A percentile compares a stretch with the other conserved stretches of the same genome.
Conservation (phyloP, 1,140 invertebrate species). For the Orussus abietinus region DNA sequence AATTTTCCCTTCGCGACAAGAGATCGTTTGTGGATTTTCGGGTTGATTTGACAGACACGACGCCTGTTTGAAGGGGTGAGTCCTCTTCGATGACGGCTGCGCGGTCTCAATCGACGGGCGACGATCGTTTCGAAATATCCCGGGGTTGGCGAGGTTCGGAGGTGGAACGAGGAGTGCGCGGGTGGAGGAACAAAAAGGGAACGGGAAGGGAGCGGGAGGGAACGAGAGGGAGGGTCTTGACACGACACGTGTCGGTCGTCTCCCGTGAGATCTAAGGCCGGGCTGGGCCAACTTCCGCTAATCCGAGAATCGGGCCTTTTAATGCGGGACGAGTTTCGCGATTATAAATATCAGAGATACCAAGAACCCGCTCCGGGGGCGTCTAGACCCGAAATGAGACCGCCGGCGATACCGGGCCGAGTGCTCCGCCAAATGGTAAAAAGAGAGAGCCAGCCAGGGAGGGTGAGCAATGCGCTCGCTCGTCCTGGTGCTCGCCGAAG, state of each 20-base stretch:
- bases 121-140: constrained; percentile 9
- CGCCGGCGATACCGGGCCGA: not conserved
- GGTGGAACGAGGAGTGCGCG: constrained; percentile 5
- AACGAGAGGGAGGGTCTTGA: constrained; percentile 24
- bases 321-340: constrained; percentile 48
- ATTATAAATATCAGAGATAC: constrained; percentile 54
- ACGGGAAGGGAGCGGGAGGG: not conserved
- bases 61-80: no score
- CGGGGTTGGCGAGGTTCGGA: no score
- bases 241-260: constrained; percentile 43
- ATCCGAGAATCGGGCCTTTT: constrained; percentile 53
- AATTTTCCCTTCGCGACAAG: no score
- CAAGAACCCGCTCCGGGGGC: constrained; percentile 35
- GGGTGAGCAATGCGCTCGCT: no score
- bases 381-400: constrained; percentile 33
- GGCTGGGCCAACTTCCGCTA: constrained; percentile 44
- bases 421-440: constrained; percentile 1
- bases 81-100: no score
- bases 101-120: no score
- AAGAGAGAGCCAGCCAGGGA: no score
- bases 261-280: constrained; percentile 47
- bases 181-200: not conserved
- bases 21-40: no score
- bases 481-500: no score
- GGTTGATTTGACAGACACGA: no score